Evolutionary conservation across 2,888 invertebrate species (phyloP).

Genomic region (Lepidochitona cinerea): DNA sequence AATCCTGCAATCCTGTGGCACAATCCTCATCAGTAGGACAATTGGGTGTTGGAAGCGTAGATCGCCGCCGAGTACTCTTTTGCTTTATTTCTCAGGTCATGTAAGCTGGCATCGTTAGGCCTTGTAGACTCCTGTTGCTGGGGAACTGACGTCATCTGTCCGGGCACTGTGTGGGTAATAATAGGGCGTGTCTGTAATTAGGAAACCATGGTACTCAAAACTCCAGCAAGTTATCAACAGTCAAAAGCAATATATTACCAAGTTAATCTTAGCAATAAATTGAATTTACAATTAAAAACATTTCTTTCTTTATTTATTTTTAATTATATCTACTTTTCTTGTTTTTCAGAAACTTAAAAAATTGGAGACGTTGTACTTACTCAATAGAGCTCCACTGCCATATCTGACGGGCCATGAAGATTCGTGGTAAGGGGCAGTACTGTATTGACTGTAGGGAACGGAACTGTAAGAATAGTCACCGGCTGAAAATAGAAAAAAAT

Average conservation of each 20-base stretch:
- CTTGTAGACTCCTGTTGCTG: conserved; percentile 11
- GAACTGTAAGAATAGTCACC: conserved; percentile 42
- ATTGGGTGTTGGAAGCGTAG: background rate
- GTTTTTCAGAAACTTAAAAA: no score
- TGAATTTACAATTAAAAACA: no score
- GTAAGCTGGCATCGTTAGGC: conserved; percentile 1
- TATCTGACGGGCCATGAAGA: conserved; percentile 44
- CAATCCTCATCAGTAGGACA: background rate
- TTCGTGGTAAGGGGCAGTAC: conserved; percentile 37
- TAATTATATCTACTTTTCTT: no score
- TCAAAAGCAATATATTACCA: no score
- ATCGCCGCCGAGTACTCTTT: conserved; percentile 1
- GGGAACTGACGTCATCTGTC: conserved; percentile 17
- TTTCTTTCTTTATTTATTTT: no score
- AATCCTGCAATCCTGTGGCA: no score
- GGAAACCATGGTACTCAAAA: conserved; percentile 8
- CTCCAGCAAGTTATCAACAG: no score
- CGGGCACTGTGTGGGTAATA: conserved; percentile 30
- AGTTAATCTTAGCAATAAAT: no score
- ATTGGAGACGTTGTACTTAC: conserved; percentile 38
- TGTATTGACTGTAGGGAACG: conserved; percentile 46
- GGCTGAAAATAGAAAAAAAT: conserved; percentile 3
- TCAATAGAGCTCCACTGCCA: conserved; percentile 42
- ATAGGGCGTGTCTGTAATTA: conserved; percentile 29
- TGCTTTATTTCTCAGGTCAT: conserved; percentile 1